These are phyloP conservation scores for Ophiodon elongatus DNA, from an alignment of 2,113 vertebrate genomes.

Conservation along the genomic window DNA sequence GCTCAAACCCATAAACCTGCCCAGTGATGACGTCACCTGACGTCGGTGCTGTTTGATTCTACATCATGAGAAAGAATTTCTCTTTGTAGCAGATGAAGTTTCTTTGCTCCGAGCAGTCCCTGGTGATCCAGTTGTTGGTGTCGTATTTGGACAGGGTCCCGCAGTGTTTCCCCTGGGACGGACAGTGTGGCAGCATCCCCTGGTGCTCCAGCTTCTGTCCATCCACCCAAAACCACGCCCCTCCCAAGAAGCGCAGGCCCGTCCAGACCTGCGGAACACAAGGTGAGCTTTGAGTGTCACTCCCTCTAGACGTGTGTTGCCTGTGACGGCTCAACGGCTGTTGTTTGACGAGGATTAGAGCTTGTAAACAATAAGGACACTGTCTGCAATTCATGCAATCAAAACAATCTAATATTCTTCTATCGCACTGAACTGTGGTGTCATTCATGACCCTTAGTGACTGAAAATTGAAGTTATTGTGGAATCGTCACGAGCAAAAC, in stretches of 20 bases:
- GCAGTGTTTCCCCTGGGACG: slow-evolving; percentile 11
- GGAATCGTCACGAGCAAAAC: neutral
- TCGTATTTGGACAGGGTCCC: slow-evolving; percentile 29
- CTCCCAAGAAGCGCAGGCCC: slow-evolving; percentile 51
- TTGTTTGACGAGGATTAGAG: neutral
- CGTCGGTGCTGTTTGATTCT: too few species aligned
- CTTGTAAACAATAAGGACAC: too few species aligned
- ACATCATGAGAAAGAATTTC: too few species aligned
- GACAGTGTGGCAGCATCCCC: slow-evolving; percentile 26
- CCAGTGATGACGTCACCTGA: too few species aligned
- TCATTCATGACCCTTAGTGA: neutral
- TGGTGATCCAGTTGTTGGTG: neutral
- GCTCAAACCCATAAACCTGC: neutral
- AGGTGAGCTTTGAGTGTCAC: neutral
- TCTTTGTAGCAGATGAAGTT: slow-evolving; percentile 46
- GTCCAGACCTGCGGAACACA: slow-evolving; percentile 55
- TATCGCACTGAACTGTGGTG: neutral
- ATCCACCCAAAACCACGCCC: slow-evolving; percentile 49
- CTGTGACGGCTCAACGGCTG: neutral
- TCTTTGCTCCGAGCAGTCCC: slow-evolving; percentile 46
- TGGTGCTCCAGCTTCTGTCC: neutral
- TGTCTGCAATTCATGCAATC: neutral
- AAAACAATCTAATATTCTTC: neutral
- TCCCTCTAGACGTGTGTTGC: neutral
- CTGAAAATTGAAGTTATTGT: neutral